Evolutionary conservation across 2,797 vertebrate species (phyloP), one percentile per base, ranked within the genome.

Genomic region (Denticeps clupeoides): DNA sequence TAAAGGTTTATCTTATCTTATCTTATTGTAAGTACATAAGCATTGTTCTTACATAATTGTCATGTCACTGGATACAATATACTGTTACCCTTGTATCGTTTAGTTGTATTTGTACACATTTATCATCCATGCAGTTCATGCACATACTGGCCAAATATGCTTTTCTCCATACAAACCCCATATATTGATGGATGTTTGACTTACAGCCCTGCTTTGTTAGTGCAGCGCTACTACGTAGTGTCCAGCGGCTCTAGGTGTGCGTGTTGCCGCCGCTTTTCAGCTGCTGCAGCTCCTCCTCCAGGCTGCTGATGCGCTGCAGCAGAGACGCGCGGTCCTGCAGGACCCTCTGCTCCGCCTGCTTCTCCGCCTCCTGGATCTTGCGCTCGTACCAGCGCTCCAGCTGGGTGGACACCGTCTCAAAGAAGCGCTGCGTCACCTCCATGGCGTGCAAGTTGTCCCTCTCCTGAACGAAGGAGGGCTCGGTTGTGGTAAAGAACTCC

Each of bases 331-430:
- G 86, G 67, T 91, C 89, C 48, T 81, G 76, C 55, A 78, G 79
- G 0, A 81, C 82, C 47, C 69, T 81, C 65, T 84, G 68, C 53
- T 78, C 81, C 0, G 82, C 81, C 62, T 87, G 81, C 53, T 69
- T 75, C 58, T 83, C 79, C 10, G 87, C 83, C 68, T 90, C 88
- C 43, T 77, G 70, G 8, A 90, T 77, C 72, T 89, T 92, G 48
- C 87, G 82, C 32, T 89, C 81, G 0, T 92, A 94, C 91, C 91
- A 94, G 49, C 79, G 81, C 65, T 93, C 91, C 84, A 93, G 74
- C 73, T 93, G 88, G 0, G 78, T 71, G 3, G 90, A 88, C 18
- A 95, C 87, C 0, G 85, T 85, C 67, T 93, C 87, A n/a, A 94
- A 92, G 69, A 93, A 93, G 45, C 79, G 85, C 71, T 89, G 88